Evolutionary conservation across 2,113 vertebrate species (phyloP).

Genomic region (Myocastor coypus): DNA sequence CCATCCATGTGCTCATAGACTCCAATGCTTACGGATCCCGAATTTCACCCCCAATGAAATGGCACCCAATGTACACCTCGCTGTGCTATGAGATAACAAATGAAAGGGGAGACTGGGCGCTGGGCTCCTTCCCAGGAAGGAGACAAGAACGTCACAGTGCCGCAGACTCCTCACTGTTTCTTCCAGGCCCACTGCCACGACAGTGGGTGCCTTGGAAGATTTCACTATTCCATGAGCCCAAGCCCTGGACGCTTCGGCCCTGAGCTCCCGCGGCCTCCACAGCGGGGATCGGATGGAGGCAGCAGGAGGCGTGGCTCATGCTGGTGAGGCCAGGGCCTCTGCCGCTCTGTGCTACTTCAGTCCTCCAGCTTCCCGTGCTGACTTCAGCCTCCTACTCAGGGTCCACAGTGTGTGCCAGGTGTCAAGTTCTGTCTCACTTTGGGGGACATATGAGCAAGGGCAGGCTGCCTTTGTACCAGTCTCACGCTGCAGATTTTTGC

Average conservation of each 20-base stretch:
- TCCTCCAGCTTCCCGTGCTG: too few species aligned
- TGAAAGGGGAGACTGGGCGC: neutral
- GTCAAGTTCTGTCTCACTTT: neutral
- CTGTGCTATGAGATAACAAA: too few species aligned
- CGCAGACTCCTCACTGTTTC: accelerated
- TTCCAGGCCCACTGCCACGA: neutral
- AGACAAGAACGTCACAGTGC: accelerated
- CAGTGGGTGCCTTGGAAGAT: neutral
- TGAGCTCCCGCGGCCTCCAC: neutral
- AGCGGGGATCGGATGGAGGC: accelerated
- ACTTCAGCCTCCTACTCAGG: neutral
- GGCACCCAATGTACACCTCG: neutral
- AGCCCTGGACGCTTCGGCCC: too few species aligned
- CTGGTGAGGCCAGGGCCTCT: too few species aligned
- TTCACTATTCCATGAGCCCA: neutral
- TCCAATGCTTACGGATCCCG: neutral
- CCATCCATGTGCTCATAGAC: accelerated
- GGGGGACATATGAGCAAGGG: neutral
- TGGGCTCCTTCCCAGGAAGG: neutral
- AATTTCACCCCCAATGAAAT: too few species aligned
- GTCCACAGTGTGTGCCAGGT: accelerated
- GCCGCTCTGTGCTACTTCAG: accelerated
- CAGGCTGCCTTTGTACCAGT: neutral
- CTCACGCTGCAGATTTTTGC: neutral
- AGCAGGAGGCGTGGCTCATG: neutral